Evolutionary conservation across 1,140 invertebrate genomes (phyloP).

Genomic region (Micrasema minimum): DNA sequence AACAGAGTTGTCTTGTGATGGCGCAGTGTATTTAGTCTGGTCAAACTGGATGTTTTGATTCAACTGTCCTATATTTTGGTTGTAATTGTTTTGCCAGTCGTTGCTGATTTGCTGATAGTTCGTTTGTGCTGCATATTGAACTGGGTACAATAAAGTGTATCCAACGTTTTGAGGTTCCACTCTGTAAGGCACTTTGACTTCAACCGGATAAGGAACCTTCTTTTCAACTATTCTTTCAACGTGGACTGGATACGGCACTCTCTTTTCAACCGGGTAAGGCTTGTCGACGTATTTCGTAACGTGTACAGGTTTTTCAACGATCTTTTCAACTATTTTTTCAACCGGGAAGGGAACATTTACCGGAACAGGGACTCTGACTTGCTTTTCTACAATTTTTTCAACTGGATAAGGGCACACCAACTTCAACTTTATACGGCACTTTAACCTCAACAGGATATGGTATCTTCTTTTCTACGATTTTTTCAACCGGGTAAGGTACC

Average conservation of each 20-base stretch:
- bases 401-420: conserved; percentile 59
- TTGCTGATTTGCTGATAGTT: conserved; percentile 43
- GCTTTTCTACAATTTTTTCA: conserved; percentile 62
- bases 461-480: conserved; percentile 63
- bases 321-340: conserved; percentile 64
- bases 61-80: conserved; percentile 6
- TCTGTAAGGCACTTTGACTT: conserved; percentile 59
- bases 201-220: conserved; percentile 67
- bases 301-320: conserved; percentile 65
- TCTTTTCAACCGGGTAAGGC: conserved; percentile 64
- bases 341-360: conserved; percentile 65
- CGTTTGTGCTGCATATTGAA: conserved; percentile 34
- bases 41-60: conserved; percentile 3
- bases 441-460: conserved; percentile 67
- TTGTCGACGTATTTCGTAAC: conserved; percentile 66
- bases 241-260: conserved; percentile 65
- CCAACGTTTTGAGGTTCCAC: conserved; percentile 51
- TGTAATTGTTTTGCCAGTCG: conserved; percentile 17
- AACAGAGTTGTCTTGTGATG: conserved; percentile 17
- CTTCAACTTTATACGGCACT: conserved; percentile 53
- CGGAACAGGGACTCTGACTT: conserved; percentile 52
- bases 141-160: conserved; percentile 44
- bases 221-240: conserved; percentile 62
- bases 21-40: conserved; percentile 39
- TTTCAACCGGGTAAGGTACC: conserved; percentile 64